phyloP scores from a whole-genome alignment of 1,140 invertebrate species.

The Euglossa dilemma region DNA sequence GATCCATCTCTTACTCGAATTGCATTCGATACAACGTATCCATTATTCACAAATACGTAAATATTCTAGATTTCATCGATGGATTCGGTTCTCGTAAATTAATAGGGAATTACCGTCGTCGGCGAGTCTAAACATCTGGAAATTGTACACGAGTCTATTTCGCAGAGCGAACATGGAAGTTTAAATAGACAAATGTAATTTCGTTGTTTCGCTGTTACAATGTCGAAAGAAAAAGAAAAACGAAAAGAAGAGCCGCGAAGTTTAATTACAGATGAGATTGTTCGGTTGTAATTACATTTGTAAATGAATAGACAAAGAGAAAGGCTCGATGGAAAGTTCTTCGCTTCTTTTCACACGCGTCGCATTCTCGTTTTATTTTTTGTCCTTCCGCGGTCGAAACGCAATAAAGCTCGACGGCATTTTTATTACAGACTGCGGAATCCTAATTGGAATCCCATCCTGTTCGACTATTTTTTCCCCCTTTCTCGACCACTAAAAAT shows the following conservation, averaged over 20 bases:
- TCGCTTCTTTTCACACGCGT: not conserved
- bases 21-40: no score
- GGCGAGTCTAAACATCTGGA: not conserved
- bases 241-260: not conserved
- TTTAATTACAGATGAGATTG: not conserved
- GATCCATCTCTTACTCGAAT: not conserved
- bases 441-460: constrained; percentile 59
- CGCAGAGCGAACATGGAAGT: not conserved
- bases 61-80: not conserved
- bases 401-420: constrained; percentile 55
- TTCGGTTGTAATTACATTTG: not conserved
- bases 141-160: not conserved
- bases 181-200: not conserved
- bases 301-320: not conserved
- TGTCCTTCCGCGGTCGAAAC: not conserved
- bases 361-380: constrained; percentile 26
- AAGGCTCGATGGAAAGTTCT: not conserved
- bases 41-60: not conserved
- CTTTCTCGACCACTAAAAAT: not conserved
- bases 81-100: not conserved
- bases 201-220: not conserved
- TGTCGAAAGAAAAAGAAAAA: not conserved
- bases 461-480: constrained; percentile 20
- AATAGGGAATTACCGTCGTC: not conserved
- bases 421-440: constrained; percentile 59